These are phyloP conservation scores for Lichenostomus cassidix DNA, from an alignment of 2,113 vertebrate species.

Conservation along the genomic window DNA sequence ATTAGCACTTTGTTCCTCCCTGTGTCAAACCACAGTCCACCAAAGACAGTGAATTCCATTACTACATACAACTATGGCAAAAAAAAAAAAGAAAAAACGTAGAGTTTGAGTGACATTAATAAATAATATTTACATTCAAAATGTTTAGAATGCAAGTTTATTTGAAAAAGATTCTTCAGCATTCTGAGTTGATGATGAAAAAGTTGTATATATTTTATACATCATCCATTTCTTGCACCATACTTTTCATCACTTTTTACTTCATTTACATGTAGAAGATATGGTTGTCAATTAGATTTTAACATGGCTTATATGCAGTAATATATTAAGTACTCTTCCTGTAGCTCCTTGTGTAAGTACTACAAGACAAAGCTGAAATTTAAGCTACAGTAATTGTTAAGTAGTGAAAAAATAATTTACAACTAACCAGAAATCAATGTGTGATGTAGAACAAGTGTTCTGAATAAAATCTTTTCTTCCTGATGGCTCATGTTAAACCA, in stretches of 20 bases:
- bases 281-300: neutral
- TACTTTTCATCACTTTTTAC: neutral
- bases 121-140: neutral
- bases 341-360: neutral
- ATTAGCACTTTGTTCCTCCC: conserved; percentile 16
- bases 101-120: neutral
- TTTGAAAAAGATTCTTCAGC: neutral
- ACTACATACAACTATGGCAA: conserved; percentile 46
- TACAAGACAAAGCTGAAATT: neutral
- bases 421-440: neutral
- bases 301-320: neutral
- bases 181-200: neutral
- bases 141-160: neutral
- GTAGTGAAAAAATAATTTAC: neutral
- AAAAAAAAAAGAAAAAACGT: neutral
- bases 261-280: neutral
- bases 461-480: neutral
- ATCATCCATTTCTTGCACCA: neutral
- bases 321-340: neutral
- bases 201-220: neutral
- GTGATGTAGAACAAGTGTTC: neutral
- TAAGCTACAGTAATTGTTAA: neutral
- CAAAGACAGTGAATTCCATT: conserved; percentile 50
- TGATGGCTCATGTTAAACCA: neutral
- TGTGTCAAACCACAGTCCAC: conserved; percentile 41